Base-by-base conservation (phyloP, 2,888 invertebrate species). In the Hyppa rectilinea region DNA sequence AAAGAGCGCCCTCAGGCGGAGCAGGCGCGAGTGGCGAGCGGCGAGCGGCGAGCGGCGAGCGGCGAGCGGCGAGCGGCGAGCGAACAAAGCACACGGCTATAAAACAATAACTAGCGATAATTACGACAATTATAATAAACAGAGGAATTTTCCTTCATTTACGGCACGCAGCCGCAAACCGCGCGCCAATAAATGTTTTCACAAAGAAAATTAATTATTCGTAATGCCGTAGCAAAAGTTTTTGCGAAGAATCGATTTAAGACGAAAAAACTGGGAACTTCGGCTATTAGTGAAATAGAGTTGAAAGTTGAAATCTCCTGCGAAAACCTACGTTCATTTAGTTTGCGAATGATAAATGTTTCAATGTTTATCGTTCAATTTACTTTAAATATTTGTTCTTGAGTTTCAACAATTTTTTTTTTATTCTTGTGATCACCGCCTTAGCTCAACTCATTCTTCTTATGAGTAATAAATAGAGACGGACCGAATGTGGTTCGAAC, bases 261-360 rank as follows among this genome's bases (percentile, higher is more conserved):
- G 45, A 56, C n/a, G 34, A 63, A 78, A 78, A 67, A 74, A 52
- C 47, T 23, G 36, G 4, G 47, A 79, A 74, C 60, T 68, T 67
- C 38, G 49, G 50, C 65, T 68, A 59, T 80, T 71, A 68, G 62
- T 63, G 50, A 29, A 70, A 56, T 60, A 80, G 31, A 66, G 76
- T 52, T 59, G 62, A 62, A 74, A 69, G 65, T 79, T 68, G 60
- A 56, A 55, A 65, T 36, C 17, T 64, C 29, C n/a, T 20, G 26
- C 34, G 40, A 49, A 55, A 60, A 55, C 34, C 20, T 40, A 34
- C 31, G 26, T 36, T 52, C 40, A 38, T 56, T 62, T 50, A 43
- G 45, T 59, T 53, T 45, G 31, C 62, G 20, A 63, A 63, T 55
- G 34, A 58, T 49, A n/a, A 61, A 77, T 71, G 60, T 58, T 58